Evolutionary conservation across 2,113 vertebrate genomes (phyloP).

Genomic region (Antigone vipio): DNA sequence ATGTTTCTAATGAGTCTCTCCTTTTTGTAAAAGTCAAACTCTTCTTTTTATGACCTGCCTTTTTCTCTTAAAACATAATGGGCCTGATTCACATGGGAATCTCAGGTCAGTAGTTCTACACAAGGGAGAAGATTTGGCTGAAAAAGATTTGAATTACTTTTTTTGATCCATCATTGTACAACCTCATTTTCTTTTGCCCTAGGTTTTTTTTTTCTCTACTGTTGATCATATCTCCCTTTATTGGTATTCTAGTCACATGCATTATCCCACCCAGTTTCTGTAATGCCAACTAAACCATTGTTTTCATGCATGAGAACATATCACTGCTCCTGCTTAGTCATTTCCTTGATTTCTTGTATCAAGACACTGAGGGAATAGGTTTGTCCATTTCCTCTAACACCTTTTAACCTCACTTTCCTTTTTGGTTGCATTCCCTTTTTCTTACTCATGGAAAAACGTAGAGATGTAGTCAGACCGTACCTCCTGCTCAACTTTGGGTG

Average conservation of each 20-base stretch:
- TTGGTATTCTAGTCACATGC: constrained; percentile 45
- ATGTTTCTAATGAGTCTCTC: background rate
- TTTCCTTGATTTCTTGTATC: background rate
- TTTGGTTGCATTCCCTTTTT: background rate
- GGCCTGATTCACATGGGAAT: background rate
- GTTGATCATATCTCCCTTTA: constrained; percentile 20
- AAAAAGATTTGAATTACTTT: background rate
- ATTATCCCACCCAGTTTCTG: constrained; percentile 4
- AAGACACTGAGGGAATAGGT: background rate
- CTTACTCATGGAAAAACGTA: background rate
- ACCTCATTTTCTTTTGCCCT: constrained; percentile 17
- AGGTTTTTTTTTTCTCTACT: background rate
- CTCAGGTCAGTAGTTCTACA: background rate
- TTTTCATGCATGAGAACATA: constrained; percentile 44
- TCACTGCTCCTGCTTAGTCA: constrained; percentile 21
- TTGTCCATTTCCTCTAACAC: background rate
- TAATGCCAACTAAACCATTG: constrained; percentile 38
- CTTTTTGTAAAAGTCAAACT: background rate
- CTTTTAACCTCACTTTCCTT: background rate
- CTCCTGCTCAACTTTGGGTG: background rate
- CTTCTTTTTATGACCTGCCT: background rate
- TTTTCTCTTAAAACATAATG: background rate
- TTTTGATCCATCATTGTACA: constrained; percentile 34
- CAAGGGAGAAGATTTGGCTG: background rate
- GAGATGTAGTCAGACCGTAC: background rate